Percentiles rank a stretch among this genome's conserved stretches.
Evolutionary conservation across 1,140 invertebrate species (phyloP).

Genomic region (Drosophila varians): DNA sequence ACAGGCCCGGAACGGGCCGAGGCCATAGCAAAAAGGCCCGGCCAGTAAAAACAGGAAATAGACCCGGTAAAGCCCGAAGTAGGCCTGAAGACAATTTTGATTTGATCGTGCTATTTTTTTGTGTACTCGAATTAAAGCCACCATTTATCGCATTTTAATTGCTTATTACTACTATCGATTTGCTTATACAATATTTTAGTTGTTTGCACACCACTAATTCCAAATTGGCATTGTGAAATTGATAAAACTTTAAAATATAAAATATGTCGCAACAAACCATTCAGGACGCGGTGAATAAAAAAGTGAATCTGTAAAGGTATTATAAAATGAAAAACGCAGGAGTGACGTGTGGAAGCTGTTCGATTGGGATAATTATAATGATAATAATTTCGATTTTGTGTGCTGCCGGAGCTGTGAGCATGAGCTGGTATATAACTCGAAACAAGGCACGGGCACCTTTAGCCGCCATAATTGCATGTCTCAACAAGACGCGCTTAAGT

Average conservation of each 20-base stretch:
- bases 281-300: not conserved
- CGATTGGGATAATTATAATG: not conserved
- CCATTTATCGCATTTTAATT: constrained; percentile 6
- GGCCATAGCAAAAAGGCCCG: not conserved
- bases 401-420: constrained; percentile 5
- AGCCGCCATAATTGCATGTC: constrained; percentile 2
- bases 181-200: constrained; percentile 5
- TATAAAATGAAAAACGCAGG: not conserved
- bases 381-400: not conserved
- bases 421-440: constrained; percentile 2
- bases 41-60: too few relatives aligned
- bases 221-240: constrained; percentile 11
- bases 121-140: not conserved
- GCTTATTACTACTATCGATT: constrained; percentile 7
- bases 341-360: not conserved
- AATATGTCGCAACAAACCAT: too few relatives aligned
- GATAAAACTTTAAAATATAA: constrained; percentile 1
- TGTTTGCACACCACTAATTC: constrained; percentile 9
- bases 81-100: not conserved
- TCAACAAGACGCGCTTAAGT: not conserved
- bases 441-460: constrained; percentile 5
- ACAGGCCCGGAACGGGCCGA: not conserved
- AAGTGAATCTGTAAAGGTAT: not conserved
- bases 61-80: not conserved
- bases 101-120: not conserved